Conservation (phyloP, 1,140 invertebrate genomes). For the Andricus grossulariae region DNA sequence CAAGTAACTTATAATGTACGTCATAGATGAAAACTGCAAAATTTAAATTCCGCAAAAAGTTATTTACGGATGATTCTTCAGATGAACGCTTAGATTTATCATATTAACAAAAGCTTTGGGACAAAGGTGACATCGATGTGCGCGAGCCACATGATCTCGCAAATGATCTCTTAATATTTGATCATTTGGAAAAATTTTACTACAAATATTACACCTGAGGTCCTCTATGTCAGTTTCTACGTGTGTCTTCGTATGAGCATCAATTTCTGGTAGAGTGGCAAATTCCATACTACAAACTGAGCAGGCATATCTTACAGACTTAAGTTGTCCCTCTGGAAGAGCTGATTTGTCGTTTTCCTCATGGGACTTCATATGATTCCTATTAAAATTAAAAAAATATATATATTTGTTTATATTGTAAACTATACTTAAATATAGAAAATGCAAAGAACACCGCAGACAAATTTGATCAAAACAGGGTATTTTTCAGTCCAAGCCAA, state of each 20-base stretch:
- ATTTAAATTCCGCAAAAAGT: not conserved
- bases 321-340: conserved; percentile 46
- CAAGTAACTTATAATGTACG: too few species aligned
- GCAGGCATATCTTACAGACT: conserved; percentile 55
- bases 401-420: not conserved
- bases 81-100: not conserved
- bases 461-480: too few species aligned
- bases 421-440: not conserved
- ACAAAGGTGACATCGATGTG: not conserved
- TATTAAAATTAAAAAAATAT: conserved; percentile 41
- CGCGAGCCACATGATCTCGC: conserved; percentile 47
- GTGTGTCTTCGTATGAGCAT: conserved; percentile 56
- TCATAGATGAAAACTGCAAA: not conserved
- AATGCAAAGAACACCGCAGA: too few species aligned
- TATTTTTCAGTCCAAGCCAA: too few species aligned
- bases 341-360: conserved; percentile 39
- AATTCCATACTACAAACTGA: conserved; percentile 58
- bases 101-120: not conserved
- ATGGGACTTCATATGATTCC: conserved; percentile 54
- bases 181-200: conserved; percentile 49
- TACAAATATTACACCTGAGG: conserved; percentile 56
- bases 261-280: conserved; percentile 52
- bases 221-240: conserved; percentile 37
- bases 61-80: not conserved
- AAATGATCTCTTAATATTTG: conserved; percentile 49